Evolutionary conservation across 2,888 invertebrate genomes (phyloP), one percentile per base, ranked within the genome.

Genomic region (Teinopalpus imperialis): DNA sequence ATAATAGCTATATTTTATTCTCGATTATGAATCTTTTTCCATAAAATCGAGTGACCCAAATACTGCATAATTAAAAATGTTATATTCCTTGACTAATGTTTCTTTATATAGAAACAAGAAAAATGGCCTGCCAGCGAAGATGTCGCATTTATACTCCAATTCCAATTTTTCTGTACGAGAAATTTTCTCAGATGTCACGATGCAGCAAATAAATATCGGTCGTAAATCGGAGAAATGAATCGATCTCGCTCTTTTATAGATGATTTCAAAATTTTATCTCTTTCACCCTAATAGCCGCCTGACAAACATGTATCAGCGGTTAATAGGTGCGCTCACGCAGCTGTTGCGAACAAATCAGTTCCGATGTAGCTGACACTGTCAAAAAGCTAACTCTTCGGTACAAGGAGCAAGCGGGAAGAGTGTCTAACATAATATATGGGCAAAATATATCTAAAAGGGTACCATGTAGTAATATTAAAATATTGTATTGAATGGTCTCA

Each of bases 271-370:
- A 74, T 81, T 81, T 77, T 73, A 78, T 88, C 87, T 83, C 86
- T 79, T 77, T 87, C 87, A 56, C 81, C 74, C 88, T 88, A 88
- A 87, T 87, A 87, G 88, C 87, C 86, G 86, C 76, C 86, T 86
- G 87, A 87, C 87, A 85, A 87, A 87, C 88, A 87, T 88, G 88
- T 87, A 87, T 87, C 88, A 87, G 85, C 82, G 88, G 86, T 87
- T 87, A 88, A 88, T 88, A 88, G 87, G 87, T 87, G 86, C 81
- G 87, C 78, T 68, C 74, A 60, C 80, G 85, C 87, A 88, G 87
- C 87, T 88, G 87, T 81, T 79, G 83, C 81, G 83, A 86, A 88
- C 87, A 88, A 88, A 88, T 88, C 87, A 88, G 87, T 75, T 87
- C 81, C 74, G 79, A 86, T 87, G 85, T 87, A 88, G 86, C 80